These are phyloP conservation scores for Mesochorus sp. DNA, from an alignment of 2,888 invertebrate genomes.

Conservation along the genomic window DNA sequence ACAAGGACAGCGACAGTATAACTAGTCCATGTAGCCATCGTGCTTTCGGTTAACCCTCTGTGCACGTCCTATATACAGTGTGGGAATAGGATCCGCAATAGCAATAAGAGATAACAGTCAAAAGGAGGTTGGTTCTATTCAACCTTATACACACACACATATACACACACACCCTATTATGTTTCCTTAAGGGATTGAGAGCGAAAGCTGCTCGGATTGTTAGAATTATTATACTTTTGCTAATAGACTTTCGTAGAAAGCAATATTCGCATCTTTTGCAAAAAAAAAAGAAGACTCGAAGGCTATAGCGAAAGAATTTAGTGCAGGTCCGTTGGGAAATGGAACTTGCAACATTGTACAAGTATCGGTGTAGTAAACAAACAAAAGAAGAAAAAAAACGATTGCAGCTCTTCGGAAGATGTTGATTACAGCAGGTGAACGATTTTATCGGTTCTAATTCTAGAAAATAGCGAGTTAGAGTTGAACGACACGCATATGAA, in stretches of 20 bases:
- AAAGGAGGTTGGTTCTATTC: constrained; percentile 39
- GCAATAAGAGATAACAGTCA: constrained; percentile 53
- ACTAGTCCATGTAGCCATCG: not conserved
- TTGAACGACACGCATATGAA: too few relatives aligned
- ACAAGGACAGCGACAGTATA: constrained; percentile 32
- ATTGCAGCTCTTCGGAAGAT: too few relatives aligned
- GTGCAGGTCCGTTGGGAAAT: not conserved
- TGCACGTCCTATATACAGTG: not conserved
- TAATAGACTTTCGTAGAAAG: constrained; percentile 37
- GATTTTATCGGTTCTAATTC: too few relatives aligned
- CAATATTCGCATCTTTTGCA: constrained; percentile 27
- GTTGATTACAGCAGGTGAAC: too few relatives aligned
- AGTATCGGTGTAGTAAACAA: constrained; percentile 5
- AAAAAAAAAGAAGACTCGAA: not conserved
- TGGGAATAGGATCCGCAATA: constrained; percentile 12
- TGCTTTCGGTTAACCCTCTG: constrained; percentile 1
- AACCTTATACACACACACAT: too few relatives aligned
- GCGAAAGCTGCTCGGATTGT: constrained; percentile 18
- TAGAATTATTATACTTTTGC: constrained; percentile 30
- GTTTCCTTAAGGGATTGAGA: constrained; percentile 31
- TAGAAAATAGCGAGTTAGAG: too few relatives aligned
- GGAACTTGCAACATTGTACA: not conserved
- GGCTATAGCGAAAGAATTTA: too few relatives aligned
- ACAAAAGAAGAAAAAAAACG: not conserved
- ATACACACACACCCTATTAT: constrained; percentile 30